Evolutionary conservation across 1,140 invertebrate species (phyloP).

Genomic region (Colletes gigas): DNA sequence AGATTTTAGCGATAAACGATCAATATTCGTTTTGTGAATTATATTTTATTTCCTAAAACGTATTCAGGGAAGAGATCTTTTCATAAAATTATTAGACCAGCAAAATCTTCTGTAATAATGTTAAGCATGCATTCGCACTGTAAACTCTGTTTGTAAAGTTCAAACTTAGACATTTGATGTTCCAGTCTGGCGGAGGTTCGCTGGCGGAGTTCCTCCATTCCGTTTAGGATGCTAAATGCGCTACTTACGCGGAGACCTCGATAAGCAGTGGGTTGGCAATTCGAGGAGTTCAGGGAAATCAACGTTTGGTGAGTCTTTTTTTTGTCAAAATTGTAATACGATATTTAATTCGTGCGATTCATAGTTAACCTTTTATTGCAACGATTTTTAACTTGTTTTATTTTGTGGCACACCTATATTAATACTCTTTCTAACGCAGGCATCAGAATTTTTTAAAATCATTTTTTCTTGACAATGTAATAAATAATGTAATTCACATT

Average conservation of each 20-base stretch:
- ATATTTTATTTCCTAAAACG: no score
- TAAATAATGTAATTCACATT: no score
- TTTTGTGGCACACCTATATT: no score
- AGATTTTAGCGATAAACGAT: no score
- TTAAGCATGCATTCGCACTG: neutral
- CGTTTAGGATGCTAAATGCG: neutral
- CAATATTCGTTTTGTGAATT: no score
- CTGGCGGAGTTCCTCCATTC: neutral
- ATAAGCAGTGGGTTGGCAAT: neutral
- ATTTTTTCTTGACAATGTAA: no score
- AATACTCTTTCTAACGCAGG: no score
- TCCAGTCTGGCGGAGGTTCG: neutral
- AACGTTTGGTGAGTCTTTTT: neutral
- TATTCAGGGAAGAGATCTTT: no score
- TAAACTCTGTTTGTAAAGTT: constrained; percentile 6
- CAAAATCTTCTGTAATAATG: neutral
- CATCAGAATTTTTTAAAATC: no score
- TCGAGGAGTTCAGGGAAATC: neutral
- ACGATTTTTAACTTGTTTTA: no score
- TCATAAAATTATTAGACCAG: neutral
- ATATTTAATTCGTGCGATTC: no score
- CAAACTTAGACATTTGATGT: constrained; percentile 39
- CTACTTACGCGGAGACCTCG: neutral
- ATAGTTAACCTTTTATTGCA: no score
- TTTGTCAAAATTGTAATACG: neutral